Base-by-base conservation (phyloP, 2,797 vertebrate species). In the Spheniscus humboldti region DNA sequence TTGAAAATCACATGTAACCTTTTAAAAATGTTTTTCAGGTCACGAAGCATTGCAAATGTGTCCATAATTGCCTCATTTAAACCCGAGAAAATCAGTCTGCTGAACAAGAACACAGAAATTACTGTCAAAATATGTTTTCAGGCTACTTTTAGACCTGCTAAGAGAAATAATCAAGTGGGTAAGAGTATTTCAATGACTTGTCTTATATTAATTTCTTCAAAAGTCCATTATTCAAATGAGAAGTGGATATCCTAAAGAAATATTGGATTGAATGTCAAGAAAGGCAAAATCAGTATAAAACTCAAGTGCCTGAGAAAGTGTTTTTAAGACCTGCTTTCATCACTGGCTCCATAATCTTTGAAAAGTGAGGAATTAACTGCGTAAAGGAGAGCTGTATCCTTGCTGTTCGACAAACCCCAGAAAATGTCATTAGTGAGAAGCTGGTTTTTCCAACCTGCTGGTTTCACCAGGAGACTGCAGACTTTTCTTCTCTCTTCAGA, bases 71-170 rank as follows among this genome's bases (percentile, higher is more conserved):
- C 98, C 45, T 97, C 97, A 35, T 99, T 99, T 98, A 98, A 75
- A 62, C 99, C 99, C 2, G 96, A 98, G 45, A 99, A 99, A 98
- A 99, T 99, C 94, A 98, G 96, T 96, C 98, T 99, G 80, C 94
- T 98, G 74, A 98, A 98, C 96, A 99, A 99, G 97, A 98, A 98
- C 72, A 99, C 98, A 55, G 97, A 98, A 78, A 92, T 99, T 69
- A 97, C 88, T 69, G 98, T 98, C 47, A 97, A 94, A 35, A 96
- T 99, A 90, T 99, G 99, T 97, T 99, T 99, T 93, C 96, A 43
- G 39, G 98, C 98, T 59, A 92, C 91, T 7, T 99, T 99, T 97
- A 98, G 98, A 97, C 99, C 99, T 37, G 93, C 96, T 86, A 98
- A 96, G 33, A 96, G 96, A 20, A 97, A 96, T 30, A 98, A 97